phyloP scores from a whole-genome alignment of 2,888 invertebrate genomes.

The Romanomermis culicivorax region DNA sequence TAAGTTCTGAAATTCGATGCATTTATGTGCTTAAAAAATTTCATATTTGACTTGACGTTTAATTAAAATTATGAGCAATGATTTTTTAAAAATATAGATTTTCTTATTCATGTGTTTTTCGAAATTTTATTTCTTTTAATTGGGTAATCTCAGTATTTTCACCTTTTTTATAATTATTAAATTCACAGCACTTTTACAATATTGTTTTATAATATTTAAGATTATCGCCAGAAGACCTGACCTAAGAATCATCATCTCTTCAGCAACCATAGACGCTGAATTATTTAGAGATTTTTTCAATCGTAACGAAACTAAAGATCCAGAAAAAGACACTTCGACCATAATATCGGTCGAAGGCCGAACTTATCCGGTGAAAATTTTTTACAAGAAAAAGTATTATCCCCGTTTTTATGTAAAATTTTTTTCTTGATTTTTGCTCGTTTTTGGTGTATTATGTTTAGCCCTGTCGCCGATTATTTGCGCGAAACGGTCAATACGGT shows the following conservation, averaged over 20 bases:
- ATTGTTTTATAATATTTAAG: conserved; percentile 7
- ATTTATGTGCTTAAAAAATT: no score
- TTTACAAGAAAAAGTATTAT: conserved; percentile 43
- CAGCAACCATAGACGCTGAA: conserved; percentile 84
- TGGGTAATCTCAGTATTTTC: no score
- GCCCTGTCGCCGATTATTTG: conserved; percentile 67
- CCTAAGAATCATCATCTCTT: conserved; percentile 48
- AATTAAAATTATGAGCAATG: no score
- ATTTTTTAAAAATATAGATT: no score
- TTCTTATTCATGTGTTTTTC: no score
- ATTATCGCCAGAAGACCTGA: conserved; percentile 21
- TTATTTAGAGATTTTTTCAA: conserved; percentile 38
- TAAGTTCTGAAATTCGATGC: no score
- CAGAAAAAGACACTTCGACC: conserved; percentile 45
- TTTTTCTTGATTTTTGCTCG: not conserved
- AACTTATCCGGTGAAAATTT: conserved; percentile 62
- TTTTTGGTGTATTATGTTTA: conserved; percentile 11
- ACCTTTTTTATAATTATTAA: no score
- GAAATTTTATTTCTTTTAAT: no score
- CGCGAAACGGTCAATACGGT: conserved; percentile 64
- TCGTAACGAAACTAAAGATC: conserved; percentile 21
- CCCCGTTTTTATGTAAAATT: conserved; percentile 12
- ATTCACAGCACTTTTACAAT: no score
- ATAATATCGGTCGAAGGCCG: conserved; percentile 71
- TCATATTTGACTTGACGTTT: no score